Evolutionary conservation across 1,140 invertebrate genomes (phyloP).

Genomic region (Formica exsecta): DNA sequence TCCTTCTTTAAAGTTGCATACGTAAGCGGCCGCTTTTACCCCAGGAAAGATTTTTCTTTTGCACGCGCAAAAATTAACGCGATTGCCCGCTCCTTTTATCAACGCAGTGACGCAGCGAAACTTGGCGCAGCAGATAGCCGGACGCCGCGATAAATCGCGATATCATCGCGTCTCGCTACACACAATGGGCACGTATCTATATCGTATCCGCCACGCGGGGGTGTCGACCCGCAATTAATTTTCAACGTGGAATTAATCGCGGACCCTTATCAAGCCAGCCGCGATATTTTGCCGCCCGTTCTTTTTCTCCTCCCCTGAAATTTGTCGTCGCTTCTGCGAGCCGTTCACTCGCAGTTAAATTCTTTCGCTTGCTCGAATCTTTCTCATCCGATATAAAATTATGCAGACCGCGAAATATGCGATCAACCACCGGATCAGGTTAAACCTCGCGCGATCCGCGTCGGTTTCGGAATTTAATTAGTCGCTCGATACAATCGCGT

Average conservation of each 20-base stretch:
- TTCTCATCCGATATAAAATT: slow-evolving; percentile 18
- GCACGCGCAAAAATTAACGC: slow-evolving; percentile 15
- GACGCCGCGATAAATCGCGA: slow-evolving; percentile 34
- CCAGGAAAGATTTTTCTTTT: background rate
- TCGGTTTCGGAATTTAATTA: slow-evolving; percentile 32
- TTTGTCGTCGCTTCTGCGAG: background rate
- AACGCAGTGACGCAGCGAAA: slow-evolving; percentile 29
- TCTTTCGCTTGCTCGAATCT: background rate
- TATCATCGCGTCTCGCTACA: slow-evolving; percentile 31
- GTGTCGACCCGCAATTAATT: slow-evolving; percentile 41
- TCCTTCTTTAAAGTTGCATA: background rate
- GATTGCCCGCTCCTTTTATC: slow-evolving; percentile 4
- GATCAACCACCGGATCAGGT: background rate
- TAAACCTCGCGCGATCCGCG: slow-evolving; percentile 25
- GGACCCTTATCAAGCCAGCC: slow-evolving; percentile 36
- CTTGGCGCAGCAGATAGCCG: slow-evolving; percentile 1
- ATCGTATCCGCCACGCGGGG: background rate
- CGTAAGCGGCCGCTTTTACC: background rate
- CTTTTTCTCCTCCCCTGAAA: background rate
- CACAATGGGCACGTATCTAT: slow-evolving; percentile 6
- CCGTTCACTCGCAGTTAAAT: background rate
- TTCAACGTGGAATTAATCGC: slow-evolving; percentile 49
- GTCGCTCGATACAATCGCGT: slow-evolving; percentile 7
- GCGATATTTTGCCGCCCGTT: background rate
- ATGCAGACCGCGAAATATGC: slow-evolving; percentile 6